Base-by-base conservation (phyloP, 1,140 invertebrate genomes). In the Drosophila insularis region DNA sequence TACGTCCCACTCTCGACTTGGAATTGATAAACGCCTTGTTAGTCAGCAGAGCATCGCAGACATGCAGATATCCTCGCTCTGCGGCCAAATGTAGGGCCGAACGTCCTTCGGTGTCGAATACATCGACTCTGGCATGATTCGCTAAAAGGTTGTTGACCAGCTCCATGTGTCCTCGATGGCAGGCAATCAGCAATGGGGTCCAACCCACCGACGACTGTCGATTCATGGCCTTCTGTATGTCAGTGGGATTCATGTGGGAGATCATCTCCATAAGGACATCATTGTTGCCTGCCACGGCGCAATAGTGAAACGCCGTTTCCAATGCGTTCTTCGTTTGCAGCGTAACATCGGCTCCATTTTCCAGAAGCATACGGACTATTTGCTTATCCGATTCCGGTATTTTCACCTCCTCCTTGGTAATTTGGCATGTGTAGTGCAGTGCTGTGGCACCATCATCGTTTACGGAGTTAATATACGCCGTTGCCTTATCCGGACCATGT, bases 1-100 rank as follows among this genome's bases (percentile, higher is more conserved):
- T 97, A 68, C 96, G 93, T 40, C 97, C 96, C 67, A 97, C 96
- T 79, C 96, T 93, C 0, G 95, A 98, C 93, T 97, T 99, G 1
- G 96, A 99, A 92, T 99, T 99, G 55, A 99, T 99, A 92, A 99
- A 99, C 0, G 99, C 99, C 93, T 99, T 99, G 92, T 98, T 97
- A 61, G 96, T 96, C 14, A 99, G 93, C n/a, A 99, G 92, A 10
- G 98, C 96, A 92, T 99, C 98, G 89, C 98, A 98, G 0, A 99
- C 97, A 92, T 98, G 94, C 46, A 96, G 92, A 90, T 97, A 99
- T 0, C 98, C 98, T 81, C 96, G 96, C 89, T 99, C 98, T 1
- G 98, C 98, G 0, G 98, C 98, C 67, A 99, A 93, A 92, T 99
- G 99, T 43, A 99, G 93, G 0, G 98, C 98, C 0, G 98, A 98